Conservation (phyloP, 2,113 vertebrate genomes). For the Numenius arquata region DNA sequence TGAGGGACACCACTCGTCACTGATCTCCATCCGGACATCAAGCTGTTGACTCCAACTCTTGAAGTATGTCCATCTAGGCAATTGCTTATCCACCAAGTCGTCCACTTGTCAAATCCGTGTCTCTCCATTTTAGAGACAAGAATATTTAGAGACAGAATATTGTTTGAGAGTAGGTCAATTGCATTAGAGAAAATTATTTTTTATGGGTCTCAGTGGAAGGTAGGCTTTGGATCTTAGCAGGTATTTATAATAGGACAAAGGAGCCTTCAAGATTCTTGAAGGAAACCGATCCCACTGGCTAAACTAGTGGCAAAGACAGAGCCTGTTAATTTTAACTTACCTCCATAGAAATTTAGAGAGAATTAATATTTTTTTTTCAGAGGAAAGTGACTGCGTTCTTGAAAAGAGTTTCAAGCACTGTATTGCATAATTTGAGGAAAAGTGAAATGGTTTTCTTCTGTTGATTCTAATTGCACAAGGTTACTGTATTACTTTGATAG, state of each 20-base stretch:
- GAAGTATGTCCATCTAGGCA: background rate
- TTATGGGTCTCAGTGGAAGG: background rate
- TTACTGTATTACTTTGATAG: background rate
- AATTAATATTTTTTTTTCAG: background rate
- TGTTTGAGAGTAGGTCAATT: background rate
- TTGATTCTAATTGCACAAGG: background rate
- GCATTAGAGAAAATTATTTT: background rate
- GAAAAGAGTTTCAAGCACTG: background rate
- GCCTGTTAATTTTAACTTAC: background rate
- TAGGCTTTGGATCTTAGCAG: background rate
- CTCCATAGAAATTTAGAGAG: background rate
- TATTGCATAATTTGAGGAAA: background rate
- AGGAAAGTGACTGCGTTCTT: background rate
- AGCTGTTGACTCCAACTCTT: background rate
- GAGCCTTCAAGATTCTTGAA: background rate
- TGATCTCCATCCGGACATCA: rapidly evolving
- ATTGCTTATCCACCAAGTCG: background rate
- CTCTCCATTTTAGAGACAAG: background rate
- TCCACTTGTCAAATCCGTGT: background rate
- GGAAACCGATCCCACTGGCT: background rate
- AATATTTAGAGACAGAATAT: background rate
- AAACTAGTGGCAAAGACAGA: background rate
- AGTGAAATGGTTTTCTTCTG: background rate
- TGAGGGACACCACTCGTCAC: background rate
- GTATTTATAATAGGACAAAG: background rate